phyloP scores from a whole-genome alignment of 2,113 vertebrate genomes.

The Amphilophus citrinellus region DNA sequence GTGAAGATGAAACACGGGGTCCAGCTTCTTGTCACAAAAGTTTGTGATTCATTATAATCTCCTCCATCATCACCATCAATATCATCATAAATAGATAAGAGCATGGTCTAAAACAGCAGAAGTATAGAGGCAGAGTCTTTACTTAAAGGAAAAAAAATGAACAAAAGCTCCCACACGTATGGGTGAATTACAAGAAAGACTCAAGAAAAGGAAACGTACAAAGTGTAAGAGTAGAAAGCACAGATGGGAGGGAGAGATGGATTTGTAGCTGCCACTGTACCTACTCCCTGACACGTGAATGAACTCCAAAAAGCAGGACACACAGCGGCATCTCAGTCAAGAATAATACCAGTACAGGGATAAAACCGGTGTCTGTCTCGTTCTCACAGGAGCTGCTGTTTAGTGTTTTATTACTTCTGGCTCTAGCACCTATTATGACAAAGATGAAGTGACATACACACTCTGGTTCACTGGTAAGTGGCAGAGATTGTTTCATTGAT shows the following conservation, averaged over 20 bases:
- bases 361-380: not conserved
- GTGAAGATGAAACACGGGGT: not conserved
- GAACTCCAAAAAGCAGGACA: slow-evolving; percentile 1
- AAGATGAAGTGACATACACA: not conserved
- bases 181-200: not conserved
- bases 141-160: not conserved
- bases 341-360: not conserved
- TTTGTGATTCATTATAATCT: too few relatives aligned
- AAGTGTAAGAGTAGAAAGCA: not conserved
- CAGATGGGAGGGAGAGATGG: not conserved
- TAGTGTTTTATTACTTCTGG: not conserved
- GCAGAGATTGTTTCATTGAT: not conserved
- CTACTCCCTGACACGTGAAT: not conserved
- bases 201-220: not conserved
- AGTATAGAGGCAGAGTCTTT: not conserved
- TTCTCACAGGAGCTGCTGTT: not conserved
- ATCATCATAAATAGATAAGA: too few relatives aligned
- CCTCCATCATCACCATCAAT: too few relatives aligned
- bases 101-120: too few relatives aligned
- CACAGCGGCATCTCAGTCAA: not conserved
- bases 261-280: not conserved
- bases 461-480: not conserved
- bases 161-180: not conserved
- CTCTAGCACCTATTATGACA: not conserved
- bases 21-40: too few relatives aligned